These are phyloP conservation scores for Mico argentatus DNA, from an alignment of 2,797 vertebrate species.

Conservation along the genomic window DNA sequence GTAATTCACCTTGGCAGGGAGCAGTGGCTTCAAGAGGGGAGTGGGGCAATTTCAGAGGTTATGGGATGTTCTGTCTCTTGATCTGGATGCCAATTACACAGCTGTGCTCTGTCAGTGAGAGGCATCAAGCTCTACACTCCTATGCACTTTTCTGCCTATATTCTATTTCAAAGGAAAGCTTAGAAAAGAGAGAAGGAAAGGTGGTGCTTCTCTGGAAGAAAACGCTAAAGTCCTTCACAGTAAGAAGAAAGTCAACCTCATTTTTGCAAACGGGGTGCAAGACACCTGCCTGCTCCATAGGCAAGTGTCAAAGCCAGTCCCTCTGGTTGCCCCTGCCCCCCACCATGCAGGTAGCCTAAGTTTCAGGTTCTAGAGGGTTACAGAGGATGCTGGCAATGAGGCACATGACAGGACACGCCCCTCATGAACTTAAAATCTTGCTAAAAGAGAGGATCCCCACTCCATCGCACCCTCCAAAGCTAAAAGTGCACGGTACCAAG, in stretches of 20 bases:
- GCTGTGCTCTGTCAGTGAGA: too few species aligned
- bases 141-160: too few species aligned
- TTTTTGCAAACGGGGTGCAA: neutral
- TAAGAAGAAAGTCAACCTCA: neutral
- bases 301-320: rapidly evolving
- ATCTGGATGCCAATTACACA: neutral
- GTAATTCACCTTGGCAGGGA: neutral
- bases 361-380: too few species aligned
- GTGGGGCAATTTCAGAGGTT: neutral
- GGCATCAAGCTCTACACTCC: too few species aligned
- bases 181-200: neutral
- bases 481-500: rapidly evolving
- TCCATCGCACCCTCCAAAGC: neutral
- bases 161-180: neutral
- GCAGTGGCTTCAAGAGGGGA: neutral
- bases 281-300: neutral
- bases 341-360: neutral
- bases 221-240: rapidly evolving
- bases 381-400: rapidly evolving
- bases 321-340: rapidly evolving
- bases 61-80: neutral
- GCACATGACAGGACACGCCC: neutral
- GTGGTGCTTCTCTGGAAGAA: neutral
- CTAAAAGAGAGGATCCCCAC: neutral
- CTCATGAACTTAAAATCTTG: neutral